phyloP scores from a whole-genome alignment of 1,140 invertebrate species.

The Homarus americanus region DNA sequence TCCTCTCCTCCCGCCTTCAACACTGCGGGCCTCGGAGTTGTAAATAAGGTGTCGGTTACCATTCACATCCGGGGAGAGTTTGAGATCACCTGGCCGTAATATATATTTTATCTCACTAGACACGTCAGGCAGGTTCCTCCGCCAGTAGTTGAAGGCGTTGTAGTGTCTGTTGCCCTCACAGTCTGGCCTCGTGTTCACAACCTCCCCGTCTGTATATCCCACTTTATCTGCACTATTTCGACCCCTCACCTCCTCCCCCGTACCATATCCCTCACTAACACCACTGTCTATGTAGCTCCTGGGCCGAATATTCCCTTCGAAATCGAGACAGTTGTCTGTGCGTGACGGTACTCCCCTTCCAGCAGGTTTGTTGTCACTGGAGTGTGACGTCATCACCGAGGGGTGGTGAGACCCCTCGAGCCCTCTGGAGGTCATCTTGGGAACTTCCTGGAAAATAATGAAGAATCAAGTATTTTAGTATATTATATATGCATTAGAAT shows the following conservation, averaged over 20 bases:
- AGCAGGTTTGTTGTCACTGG: conserved; percentile 66
- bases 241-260: neutral
- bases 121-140: conserved; percentile 54
- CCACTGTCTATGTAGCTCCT: neutral
- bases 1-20: neutral
- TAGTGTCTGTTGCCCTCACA: neutral
- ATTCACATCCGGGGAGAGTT: conserved; percentile 19
- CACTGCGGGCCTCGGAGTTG: neutral
- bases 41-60: neutral
- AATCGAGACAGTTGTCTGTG: conserved; percentile 35
- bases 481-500: too few relatives aligned
- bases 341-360: conserved; percentile 4
- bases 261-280: neutral
- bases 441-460: conserved; percentile 53
- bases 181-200: neutral
- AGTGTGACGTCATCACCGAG: conserved; percentile 59
- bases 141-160: conserved; percentile 60
- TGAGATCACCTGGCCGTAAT: neutral
- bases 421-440: conserved; percentile 60
- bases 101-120: conserved; percentile 35
- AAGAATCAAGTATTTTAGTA: neutral
- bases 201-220: neutral
- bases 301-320: conserved; percentile 57
- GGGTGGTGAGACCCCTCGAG: conserved; percentile 44
- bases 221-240: neutral